phyloP scores from a whole-genome alignment of 2,797 vertebrate genomes.

The Odontamblyopus lacepedii region DNA sequence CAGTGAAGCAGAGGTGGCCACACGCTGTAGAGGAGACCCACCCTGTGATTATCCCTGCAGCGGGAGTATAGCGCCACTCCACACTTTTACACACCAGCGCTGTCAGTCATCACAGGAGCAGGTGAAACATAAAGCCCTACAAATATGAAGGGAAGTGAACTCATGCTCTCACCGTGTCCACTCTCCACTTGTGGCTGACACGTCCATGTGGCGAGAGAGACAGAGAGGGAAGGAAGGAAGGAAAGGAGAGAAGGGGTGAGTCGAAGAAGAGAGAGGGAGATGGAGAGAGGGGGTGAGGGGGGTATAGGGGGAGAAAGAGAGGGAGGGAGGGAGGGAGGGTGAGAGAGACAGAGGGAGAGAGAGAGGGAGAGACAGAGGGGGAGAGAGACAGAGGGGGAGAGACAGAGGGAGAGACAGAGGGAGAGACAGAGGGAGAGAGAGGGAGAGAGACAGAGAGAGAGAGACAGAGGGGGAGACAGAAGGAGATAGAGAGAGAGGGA shows the following conservation, averaged over 20 bases:
- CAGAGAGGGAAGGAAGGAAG: background rate
- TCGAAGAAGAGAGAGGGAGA: slow-evolving; percentile 17
- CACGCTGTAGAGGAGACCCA: slow-evolving; percentile 55
- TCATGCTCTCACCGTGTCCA: slow-evolving; percentile 9
- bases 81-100: slow-evolving; percentile 19
- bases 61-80: slow-evolving; percentile 55
- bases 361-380: background rate
- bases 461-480: slow-evolving; percentile 13
- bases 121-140: slow-evolving; percentile 38
- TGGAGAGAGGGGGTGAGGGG: background rate
- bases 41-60: slow-evolving; percentile 73
- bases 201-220: slow-evolving; percentile 30
- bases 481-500: slow-evolving; percentile 56
- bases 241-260: background rate
- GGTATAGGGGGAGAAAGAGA: too few relatives aligned
- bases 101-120: slow-evolving; percentile 52
- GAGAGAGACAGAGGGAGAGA: background rate
- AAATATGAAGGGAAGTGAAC: slow-evolving; percentile 12
- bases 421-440: too few relatives aligned
- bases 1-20: slow-evolving; percentile 44
- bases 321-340: background rate
- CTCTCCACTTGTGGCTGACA: slow-evolving; percentile 13
- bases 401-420: background rate
- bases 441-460: too few relatives aligned
- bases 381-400: background rate